Conservation (phyloP, 1,140 invertebrate species). For the Aethina tumida region DNA sequence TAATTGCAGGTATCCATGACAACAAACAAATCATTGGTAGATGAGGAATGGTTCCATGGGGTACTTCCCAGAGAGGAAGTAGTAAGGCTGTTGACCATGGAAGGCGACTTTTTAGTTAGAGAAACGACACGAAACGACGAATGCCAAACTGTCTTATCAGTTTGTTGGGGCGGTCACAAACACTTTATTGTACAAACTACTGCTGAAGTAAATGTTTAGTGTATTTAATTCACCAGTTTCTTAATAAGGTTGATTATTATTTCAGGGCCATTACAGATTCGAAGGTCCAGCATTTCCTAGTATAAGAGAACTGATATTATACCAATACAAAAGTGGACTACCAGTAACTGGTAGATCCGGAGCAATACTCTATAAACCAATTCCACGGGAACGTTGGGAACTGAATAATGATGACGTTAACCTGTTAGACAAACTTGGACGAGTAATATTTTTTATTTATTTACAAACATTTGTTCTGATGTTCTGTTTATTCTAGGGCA, state of each 20-base stretch:
- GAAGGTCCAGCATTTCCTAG: conserved; percentile 89
- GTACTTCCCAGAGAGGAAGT: conserved; percentile 93
- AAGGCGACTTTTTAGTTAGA: conserved; percentile 91
- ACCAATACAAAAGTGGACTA: conserved; percentile 73
- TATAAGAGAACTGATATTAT: conserved; percentile 81
- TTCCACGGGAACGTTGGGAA: conserved; percentile 90
- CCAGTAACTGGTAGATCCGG: conserved; percentile 88
- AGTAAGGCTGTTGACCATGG: conserved; percentile 72
- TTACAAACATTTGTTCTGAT: neutral
- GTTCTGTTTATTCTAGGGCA: conserved; percentile 56
- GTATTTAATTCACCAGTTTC: no score
- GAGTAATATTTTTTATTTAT: conserved; percentile 46
- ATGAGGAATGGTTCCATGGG: conserved; percentile 97
- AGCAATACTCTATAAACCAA: conserved; percentile 76
- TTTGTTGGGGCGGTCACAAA: conserved; percentile 91
- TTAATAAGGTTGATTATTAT: conserved; percentile 8
- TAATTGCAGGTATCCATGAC: conserved; percentile 29
- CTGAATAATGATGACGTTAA: conserved; percentile 93
- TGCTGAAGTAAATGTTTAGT: conserved; percentile 73
- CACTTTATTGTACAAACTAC: conserved; percentile 97
- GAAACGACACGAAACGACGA: conserved; percentile 91
- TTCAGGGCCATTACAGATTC: conserved; percentile 81
- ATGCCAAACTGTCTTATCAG: conserved; percentile 87
- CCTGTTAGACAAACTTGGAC: conserved; percentile 87
- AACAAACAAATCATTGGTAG: conserved; percentile 54